phyloP scores from a whole-genome alignment of 1,140 invertebrate genomes.

The Augochlora pura region DNA sequence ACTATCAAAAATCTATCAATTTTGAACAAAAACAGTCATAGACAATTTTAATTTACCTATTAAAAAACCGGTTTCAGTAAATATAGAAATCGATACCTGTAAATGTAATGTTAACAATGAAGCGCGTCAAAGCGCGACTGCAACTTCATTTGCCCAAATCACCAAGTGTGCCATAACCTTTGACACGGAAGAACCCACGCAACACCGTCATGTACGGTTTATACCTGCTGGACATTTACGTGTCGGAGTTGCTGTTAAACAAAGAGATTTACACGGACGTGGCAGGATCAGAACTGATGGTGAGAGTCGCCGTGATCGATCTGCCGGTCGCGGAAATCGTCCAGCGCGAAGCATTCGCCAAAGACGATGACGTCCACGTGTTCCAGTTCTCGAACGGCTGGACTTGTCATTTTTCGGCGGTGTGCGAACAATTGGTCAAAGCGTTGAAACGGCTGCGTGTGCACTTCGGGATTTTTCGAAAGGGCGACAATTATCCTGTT shows the following conservation, averaged over 20 bases:
- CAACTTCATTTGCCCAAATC: constrained; percentile 30
- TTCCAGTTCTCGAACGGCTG: constrained; percentile 14
- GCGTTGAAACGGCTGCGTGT: constrained; percentile 8
- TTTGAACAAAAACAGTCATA: too few species aligned
- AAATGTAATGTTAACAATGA: not conserved
- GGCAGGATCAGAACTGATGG: not conserved
- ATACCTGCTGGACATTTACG: constrained; percentile 13
- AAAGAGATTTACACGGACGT: constrained; percentile 7
- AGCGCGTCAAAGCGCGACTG: not conserved
- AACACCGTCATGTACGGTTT: constrained; percentile 7
- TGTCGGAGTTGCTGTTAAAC: constrained; percentile 12
- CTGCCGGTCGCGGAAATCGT: not conserved
- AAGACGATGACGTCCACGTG: not conserved
- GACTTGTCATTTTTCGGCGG: constrained; percentile 17
- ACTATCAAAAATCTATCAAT: too few species aligned
- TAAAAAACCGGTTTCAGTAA: too few species aligned
- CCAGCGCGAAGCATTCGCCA: too few species aligned
- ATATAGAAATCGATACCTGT: too few species aligned
- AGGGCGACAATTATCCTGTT: constrained; percentile 18
- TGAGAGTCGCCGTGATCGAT: constrained; percentile 10
- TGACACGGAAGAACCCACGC: too few species aligned
- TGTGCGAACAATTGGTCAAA: not conserved
- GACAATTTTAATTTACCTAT: too few species aligned
- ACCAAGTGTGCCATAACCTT: constrained; percentile 20
- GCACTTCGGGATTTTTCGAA: constrained; percentile 16